Evolutionary conservation across 1,140 invertebrate species (phyloP).

Genomic region (fruit fly (Drosophila melanogaster)): Release_6_plus_ISO1_MT NT_037436.4:17300501-17301000

Average conservation of each 20-base stretch:
- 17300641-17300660: conserved; percentile 78
- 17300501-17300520: conserved; percentile 77
- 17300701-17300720: conserved; percentile 76
- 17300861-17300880: conserved; percentile 61
- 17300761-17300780: background rate
- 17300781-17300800: background rate
- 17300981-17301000: conserved; percentile 23
- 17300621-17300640: conserved; percentile 42
- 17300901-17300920: conserved; percentile 53
- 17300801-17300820: conserved; percentile 1
- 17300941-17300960: conserved; percentile 73
- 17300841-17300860: conserved; percentile 48
- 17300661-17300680: conserved; percentile 70
- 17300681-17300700: conserved; percentile 40
- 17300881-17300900: conserved; percentile 21
- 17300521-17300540: conserved; percentile 45
- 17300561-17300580: background rate
- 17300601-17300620: conserved; percentile 28
- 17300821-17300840: conserved; percentile 68
- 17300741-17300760: conserved; percentile 15
- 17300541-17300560: conserved; percentile 42
- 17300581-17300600: conserved; percentile 58
- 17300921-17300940: conserved; percentile 62
- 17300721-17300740: conserved; percentile 56
- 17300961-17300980: conserved; percentile 58